Evolutionary conservation across 2,113 vertebrate genomes (phyloP), one percentile per base, ranked within the genome.

Genomic region (Onychorhynchus coronatus): DNA sequence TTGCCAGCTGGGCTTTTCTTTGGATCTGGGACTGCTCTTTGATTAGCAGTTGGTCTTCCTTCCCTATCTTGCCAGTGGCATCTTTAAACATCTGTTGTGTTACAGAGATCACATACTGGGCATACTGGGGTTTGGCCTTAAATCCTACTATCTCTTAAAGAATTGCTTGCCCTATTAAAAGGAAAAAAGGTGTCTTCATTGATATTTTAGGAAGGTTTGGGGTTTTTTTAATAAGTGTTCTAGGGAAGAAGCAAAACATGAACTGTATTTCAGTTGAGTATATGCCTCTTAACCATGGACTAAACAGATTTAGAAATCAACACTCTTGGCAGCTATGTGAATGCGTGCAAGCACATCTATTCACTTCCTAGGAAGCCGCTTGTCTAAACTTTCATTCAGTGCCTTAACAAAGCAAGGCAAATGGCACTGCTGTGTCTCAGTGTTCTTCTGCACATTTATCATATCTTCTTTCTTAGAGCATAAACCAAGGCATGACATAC

Each of bases 311-410:
- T 31, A 72, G 20, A 76, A 78, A 83, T 71, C 56, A 70, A 24
- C 0, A 0, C 42, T 31, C 46, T 83, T 37, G 58, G 37, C 42
- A 83, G 55, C 11, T 56, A 15, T 6, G 8, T n/a, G 33, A 59
- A 55, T 23, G 31, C 2, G 1, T 55, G 33, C 62, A 79, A 63
- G 23, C 27, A 39, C 55, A 66, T 75, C 53, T 68, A 47, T 50
- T 80, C 66, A 63, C 59, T 50, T 86, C 46, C 50, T 66, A 50
- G 58, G 49, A 81, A 82, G 28, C 27, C 63, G 31, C 37, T 68
- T 42, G 13, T 49, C 77, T 58, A 62, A 58, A 76, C 37, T 75
- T 85, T 39, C 68, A n/a, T 58, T 49, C 46, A 35, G 30, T 28
- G 16, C 41, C 19, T 2, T 91, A 73, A 55, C 78, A 79, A 72